phyloP scores from a whole-genome alignment of 2,113 vertebrate genomes.

The Globicephala melas region DNA sequence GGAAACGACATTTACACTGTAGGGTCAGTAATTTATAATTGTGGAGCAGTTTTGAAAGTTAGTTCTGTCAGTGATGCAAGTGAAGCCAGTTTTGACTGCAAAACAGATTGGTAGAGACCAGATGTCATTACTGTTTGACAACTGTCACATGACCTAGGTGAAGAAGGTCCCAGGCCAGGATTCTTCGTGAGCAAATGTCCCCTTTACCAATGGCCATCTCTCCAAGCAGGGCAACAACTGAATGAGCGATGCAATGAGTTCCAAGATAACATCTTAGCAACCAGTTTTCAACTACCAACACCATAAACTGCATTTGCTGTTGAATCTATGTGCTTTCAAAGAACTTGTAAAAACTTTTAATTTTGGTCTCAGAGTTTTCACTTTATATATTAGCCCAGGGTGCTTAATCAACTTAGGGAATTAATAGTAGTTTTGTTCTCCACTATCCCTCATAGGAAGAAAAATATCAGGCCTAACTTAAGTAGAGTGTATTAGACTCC shows the following conservation, averaged over 20 bases:
- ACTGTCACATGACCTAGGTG: not conserved
- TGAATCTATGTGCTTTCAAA: not conserved
- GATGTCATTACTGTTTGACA: not conserved
- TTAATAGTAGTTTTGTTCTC: not conserved
- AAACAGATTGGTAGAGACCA: rapidly evolving
- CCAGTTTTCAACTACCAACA: not conserved
- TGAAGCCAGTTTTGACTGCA: not conserved
- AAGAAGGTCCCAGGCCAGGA: not conserved
- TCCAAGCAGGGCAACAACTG: not conserved
- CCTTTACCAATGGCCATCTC: not conserved
- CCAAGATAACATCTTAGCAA: not conserved
- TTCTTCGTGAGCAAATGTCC: not conserved
- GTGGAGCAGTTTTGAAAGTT: not conserved
- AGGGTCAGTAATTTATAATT: not conserved
- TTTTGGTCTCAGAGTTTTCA: not conserved
- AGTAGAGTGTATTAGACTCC: not conserved
- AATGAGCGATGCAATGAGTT: not conserved
- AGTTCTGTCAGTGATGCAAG: not conserved
- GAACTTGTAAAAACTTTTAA: not conserved
- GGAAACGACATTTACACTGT: not conserved
- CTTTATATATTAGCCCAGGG: not conserved
- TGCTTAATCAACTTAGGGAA: not conserved
- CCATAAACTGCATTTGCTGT: not conserved
- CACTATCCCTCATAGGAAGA: not conserved
- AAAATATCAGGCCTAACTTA: not conserved